These are phyloP conservation scores for Callocephalon fimbriatum DNA, from an alignment of 2,113 vertebrate species.

Conservation along the genomic window DNA sequence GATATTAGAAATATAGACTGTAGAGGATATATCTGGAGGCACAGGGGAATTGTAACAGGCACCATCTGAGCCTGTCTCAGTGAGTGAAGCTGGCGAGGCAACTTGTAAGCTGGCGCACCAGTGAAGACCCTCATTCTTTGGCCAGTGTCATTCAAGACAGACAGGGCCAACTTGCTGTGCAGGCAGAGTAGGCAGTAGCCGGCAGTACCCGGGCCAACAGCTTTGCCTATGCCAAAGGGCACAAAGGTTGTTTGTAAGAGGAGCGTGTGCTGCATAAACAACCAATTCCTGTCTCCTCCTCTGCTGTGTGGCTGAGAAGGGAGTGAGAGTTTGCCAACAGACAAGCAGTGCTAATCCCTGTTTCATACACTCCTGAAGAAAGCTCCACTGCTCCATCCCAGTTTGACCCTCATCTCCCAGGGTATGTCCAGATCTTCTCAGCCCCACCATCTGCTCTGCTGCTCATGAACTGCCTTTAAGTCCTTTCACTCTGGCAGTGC, in stretches of 20 bases:
- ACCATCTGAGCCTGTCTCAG: neutral
- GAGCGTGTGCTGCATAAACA: neutral
- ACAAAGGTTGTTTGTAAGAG: neutral
- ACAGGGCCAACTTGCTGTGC: neutral
- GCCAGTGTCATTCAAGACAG: neutral
- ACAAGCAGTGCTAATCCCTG: neutral
- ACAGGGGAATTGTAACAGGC: accelerated
- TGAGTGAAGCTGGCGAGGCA: neutral
- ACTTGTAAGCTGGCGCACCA: neutral
- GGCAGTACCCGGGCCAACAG: neutral
- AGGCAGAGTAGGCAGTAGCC: neutral
- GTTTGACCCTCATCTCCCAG: neutral
- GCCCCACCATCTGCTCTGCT: neutral
- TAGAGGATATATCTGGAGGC: neutral
- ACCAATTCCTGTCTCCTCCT: neutral
- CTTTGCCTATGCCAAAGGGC: slow-evolving; percentile 8
- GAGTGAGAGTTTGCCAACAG: neutral
- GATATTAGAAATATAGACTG: neutral
- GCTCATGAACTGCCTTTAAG: neutral
- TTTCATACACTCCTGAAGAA: neutral
- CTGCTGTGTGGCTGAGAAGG: neutral
- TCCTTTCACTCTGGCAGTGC: neutral
- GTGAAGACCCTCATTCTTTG: neutral
- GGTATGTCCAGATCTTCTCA: neutral
- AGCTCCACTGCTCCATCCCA: neutral